Evolutionary conservation across 2,888 invertebrate genomes (phyloP).

Genomic region (Ferrisia virgata): DNA sequence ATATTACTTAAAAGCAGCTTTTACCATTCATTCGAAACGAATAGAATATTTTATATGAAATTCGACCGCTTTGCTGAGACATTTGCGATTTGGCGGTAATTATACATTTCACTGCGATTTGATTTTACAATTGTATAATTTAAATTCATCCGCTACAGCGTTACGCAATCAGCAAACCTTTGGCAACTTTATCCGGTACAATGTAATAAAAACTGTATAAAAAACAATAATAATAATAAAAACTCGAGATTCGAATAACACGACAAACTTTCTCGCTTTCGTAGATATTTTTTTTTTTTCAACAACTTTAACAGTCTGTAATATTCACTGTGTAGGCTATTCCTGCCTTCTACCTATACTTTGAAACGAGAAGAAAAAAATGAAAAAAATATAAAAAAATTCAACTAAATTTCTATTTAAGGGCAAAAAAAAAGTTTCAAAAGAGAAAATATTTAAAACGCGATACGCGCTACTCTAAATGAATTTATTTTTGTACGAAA

Average conservation of each 20-base stretch:
- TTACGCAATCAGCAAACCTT: not conserved
- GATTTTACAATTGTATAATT: not conserved
- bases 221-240: not conserved
- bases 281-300: not conserved
- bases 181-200: not conserved
- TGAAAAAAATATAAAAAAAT: not conserved
- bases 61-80: not conserved
- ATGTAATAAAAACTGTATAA: not conserved
- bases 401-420: not conserved
- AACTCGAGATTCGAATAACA: not conserved
- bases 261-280: not conserved
- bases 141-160: not conserved
- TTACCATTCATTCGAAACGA: not conserved
- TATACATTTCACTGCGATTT: not conserved
- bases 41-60: not conserved
- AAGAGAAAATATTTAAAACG: not conserved
- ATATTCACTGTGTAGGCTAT: not conserved
- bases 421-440: not conserved
- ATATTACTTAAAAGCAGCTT: not conserved
- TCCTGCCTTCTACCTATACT: not conserved
- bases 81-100: not conserved
- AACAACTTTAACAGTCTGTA: not conserved
- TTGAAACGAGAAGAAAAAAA: not conserved
- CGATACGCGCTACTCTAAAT: not conserved
- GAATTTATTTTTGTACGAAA: not conserved